phyloP scores from a whole-genome alignment of 2,113 vertebrate species.

The Irena cyanogastra region DNA sequence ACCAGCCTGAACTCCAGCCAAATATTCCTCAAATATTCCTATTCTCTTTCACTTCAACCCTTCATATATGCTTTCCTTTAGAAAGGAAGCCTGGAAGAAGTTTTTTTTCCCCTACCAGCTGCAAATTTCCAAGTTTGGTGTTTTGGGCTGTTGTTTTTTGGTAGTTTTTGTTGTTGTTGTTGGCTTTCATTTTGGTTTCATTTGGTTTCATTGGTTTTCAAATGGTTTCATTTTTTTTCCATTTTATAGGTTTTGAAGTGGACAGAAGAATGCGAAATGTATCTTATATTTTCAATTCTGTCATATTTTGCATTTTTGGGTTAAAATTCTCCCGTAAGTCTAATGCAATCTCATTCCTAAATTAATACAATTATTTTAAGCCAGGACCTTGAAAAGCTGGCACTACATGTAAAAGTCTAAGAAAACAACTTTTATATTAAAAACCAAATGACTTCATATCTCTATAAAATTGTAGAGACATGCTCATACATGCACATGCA shows the following conservation, averaged over 20 bases:
- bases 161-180: background rate
- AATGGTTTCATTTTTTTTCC: background rate
- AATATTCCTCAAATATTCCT: constrained; percentile 3
- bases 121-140: background rate
- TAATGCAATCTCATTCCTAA: background rate
- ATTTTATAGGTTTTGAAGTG: background rate
- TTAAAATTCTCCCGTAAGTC: background rate
- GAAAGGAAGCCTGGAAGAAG: background rate
- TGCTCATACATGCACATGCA: background rate
- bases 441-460: background rate
- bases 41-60: background rate
- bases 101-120: background rate
- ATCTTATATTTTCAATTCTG: background rate
- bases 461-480: background rate
- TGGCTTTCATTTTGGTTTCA: background rate
- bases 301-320: background rate
- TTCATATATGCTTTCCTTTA: background rate
- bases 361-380: background rate
- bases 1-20: background rate
- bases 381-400: background rate
- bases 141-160: background rate
- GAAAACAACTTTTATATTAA: background rate
- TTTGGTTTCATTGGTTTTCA: no score
- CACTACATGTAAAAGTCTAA: background rate
- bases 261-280: background rate